Percentiles rank a stretch among this genome's conserved stretches.
Conservation (phyloP, 2,113 vertebrate species). For the Halichoeres trimaculatus region DNA sequence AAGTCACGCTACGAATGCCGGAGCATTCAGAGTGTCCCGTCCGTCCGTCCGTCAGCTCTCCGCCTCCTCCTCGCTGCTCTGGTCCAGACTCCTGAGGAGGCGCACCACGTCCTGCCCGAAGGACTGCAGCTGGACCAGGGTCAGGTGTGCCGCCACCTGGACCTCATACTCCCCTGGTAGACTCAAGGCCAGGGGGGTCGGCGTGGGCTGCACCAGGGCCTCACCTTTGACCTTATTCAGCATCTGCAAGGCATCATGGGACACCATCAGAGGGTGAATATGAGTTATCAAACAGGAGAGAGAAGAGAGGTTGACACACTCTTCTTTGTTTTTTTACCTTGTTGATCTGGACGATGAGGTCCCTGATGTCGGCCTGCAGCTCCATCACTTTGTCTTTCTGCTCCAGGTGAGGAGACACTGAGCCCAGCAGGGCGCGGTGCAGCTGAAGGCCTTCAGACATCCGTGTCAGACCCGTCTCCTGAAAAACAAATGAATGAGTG, state of each 20-base stretch:
- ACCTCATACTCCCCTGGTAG: constrained; percentile 60
- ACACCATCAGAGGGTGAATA: neutral
- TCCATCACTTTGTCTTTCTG: constrained; percentile 20
- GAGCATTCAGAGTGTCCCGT: neutral
- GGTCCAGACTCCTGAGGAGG: constrained; percentile 59
- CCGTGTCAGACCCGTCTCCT: constrained; percentile 65
- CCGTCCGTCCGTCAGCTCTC: constrained; percentile 37
- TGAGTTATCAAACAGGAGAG: too few species aligned
- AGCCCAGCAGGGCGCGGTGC: constrained; percentile 63
- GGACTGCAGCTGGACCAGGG: constrained; percentile 71
- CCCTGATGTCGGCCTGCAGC: constrained; percentile 68
- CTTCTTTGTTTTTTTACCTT: constrained; percentile 67
- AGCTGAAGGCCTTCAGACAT: constrained; percentile 75
- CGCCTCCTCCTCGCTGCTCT: constrained; percentile 9
- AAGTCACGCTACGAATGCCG: neutral
- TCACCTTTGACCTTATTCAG: constrained; percentile 39
- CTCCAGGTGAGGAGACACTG: constrained; percentile 22
- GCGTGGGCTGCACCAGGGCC: neutral
- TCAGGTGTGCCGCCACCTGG: constrained; percentile 78
- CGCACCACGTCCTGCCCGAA: constrained; percentile 66
- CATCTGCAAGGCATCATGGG: constrained; percentile 61
- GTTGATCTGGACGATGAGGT: constrained; percentile 63
- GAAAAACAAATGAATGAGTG: neutral
- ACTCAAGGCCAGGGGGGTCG: neutral
- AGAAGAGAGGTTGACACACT: neutral